phyloP scores from a whole-genome alignment of 2,888 invertebrate species.

The Strigamia maritima region DNA sequence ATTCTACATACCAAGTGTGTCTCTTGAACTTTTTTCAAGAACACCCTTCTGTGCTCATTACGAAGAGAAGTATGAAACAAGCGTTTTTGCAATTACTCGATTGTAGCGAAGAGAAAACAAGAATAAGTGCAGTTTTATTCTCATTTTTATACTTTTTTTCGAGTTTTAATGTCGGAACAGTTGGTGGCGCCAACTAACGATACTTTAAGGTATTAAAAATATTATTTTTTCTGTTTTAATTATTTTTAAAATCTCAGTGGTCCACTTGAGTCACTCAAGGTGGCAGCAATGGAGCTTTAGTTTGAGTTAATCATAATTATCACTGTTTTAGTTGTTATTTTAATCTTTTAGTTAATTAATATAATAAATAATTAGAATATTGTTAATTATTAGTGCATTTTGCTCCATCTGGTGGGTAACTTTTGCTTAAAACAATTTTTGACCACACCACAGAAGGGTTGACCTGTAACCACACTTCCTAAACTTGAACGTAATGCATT shows the following conservation, averaged over 20 bases:
- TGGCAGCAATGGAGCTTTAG: too few relatives aligned
- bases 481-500: neutral
- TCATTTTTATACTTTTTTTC: neutral
- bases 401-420: neutral
- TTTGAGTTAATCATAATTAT: too few relatives aligned
- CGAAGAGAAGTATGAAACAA: neutral
- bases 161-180: neutral
- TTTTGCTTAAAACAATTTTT: neutral
- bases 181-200: neutral
- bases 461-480: neutral
- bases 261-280: too few relatives aligned
- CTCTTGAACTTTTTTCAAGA: neutral
- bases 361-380: too few relatives aligned
- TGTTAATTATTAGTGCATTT: neutral
- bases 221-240: neutral
- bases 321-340: neutral
- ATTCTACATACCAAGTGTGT: neutral
- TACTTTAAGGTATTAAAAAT: neutral
- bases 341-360: too few relatives aligned
- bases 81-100: neutral
- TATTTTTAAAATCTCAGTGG: too few relatives aligned
- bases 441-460: neutral
- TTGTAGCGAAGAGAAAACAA: neutral
- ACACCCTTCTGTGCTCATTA: constrained; percentile 8
- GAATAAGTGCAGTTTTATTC: neutral